Conservation (phyloP, 2,113 vertebrate species). For the Terrapene triunguis region DNA sequence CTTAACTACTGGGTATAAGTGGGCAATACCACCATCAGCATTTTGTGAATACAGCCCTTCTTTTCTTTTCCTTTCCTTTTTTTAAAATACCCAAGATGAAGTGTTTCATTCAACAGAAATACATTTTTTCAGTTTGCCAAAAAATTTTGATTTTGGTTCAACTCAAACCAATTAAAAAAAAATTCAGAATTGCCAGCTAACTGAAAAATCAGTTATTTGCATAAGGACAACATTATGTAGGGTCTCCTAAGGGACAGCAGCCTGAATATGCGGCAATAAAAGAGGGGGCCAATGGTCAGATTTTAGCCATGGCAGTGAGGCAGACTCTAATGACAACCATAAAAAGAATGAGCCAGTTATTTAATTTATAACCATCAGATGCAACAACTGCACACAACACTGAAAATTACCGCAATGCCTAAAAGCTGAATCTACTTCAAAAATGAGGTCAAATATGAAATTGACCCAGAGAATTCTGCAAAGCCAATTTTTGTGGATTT, state of each 20-base stretch:
- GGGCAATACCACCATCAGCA: background rate
- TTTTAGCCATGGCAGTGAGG: background rate
- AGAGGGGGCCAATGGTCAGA: background rate
- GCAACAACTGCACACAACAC: background rate
- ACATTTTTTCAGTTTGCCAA: background rate
- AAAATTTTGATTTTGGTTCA: background rate
- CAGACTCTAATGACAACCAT: background rate
- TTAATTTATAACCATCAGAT: background rate
- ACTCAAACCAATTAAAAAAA: background rate
- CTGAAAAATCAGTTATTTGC: background rate
- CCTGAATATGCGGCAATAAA: background rate
- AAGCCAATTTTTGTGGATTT: background rate
- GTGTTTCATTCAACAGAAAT: background rate
- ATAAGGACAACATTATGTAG: background rate
- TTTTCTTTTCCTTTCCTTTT: background rate
- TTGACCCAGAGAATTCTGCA: background rate
- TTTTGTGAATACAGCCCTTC: background rate
- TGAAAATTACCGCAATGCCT: background rate
- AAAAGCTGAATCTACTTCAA: background rate
- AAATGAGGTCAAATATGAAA: background rate
- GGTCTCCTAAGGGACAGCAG: background rate
- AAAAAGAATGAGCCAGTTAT: background rate
- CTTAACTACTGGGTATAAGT: background rate
- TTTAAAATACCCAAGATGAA: background rate
- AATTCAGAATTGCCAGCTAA: background rate